Conservation (phyloP, 2,888 invertebrate species). For the Epinotia ramella region DNA sequence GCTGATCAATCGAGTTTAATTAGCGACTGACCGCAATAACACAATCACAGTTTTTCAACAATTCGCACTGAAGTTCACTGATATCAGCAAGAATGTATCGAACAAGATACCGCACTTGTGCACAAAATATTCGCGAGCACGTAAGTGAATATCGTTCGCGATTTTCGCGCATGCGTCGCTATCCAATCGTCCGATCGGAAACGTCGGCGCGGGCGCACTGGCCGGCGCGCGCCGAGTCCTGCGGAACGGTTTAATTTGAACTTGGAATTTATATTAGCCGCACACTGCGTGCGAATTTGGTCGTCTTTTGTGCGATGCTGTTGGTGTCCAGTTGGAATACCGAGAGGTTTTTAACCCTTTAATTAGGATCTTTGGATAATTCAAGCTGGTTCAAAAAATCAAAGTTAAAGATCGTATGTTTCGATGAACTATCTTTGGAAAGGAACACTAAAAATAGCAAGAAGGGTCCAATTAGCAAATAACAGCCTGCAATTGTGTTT, state of each 20-base stretch:
- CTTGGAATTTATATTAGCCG: conserved; percentile 62
- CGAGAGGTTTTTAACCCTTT: conserved; percentile 65
- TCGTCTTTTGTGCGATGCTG: conserved; percentile 64
- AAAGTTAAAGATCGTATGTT: not conserved
- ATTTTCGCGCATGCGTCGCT: conserved; percentile 64
- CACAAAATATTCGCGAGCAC: conserved; percentile 51
- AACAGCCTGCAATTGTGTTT: conserved; percentile 2
- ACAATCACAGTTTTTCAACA: conserved; percentile 54
- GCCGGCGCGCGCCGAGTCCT: conserved; percentile 46
- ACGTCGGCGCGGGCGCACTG: conserved; percentile 77
- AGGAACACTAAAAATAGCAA: not conserved
- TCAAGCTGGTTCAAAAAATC: not conserved
- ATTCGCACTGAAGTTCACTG: conserved; percentile 45
- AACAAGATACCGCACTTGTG: conserved; percentile 54
- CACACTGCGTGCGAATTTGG: conserved; percentile 69
- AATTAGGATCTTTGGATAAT: conserved; percentile 18
- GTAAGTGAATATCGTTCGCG: conserved; percentile 50
- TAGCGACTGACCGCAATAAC: conserved; percentile 53
- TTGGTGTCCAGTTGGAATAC: conserved; percentile 70
- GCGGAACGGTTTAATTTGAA: conserved; percentile 67
- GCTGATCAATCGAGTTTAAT: conserved; percentile 54
- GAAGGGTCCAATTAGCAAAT: not conserved
- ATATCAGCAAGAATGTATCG: conserved; percentile 32
- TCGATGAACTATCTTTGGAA: not conserved
- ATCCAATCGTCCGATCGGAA: conserved; percentile 74